Evolutionary conservation across 2,113 vertebrate genomes (phyloP), one percentile per base, ranked within the genome.

Genomic region (Notiomystis cincta): DNA sequence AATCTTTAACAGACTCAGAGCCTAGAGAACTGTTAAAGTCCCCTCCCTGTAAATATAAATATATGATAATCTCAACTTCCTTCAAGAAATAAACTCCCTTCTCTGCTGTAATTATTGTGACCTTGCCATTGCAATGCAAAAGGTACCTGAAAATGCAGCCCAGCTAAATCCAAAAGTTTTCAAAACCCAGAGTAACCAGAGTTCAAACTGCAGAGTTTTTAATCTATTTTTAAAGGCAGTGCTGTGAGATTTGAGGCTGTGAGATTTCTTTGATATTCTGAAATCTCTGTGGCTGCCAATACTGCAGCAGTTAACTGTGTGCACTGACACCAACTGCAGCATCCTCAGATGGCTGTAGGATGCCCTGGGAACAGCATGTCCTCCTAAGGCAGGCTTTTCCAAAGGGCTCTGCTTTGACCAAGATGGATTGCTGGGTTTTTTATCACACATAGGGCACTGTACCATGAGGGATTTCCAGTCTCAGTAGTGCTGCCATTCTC

Each of bases 401-500:
- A 77, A 64, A 75, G 44, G 33, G 33, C 13, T 57, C 25, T 58
- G 17, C 45, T 67, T 45, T 85, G 45, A 76, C 54, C 37, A 67
- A 50, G 65, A 57, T 15, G 40, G 19, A 25, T 53, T 69, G 38
- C 48, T 79, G 60, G 24, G 7, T 13, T 61, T 78, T 78, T 48
- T 35, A n/a, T 15, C 65, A 21, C 50, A 58, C 2, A 0, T 1
- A 44, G 30, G 37, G 14, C 47, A 56, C 42, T 25, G 11, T 8
- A 66, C 21, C 3, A 0, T 16, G 50, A 79, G 69, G 2, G 1
- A 23, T 50, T 50, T 28, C 35, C 51, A 71, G 18, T 15, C 6
- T 81, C 75, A 20, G 28, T 11, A 5, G 31, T 24, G 19, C 76
- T 76, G 37, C 19, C 1, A 0, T 3, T 31, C 17, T 30, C 73